Percentiles rank a stretch among this genome's conserved stretches.
phyloP scores from a whole-genome alignment of 1,140 invertebrate genomes.

The Asobara japonica region DNA sequence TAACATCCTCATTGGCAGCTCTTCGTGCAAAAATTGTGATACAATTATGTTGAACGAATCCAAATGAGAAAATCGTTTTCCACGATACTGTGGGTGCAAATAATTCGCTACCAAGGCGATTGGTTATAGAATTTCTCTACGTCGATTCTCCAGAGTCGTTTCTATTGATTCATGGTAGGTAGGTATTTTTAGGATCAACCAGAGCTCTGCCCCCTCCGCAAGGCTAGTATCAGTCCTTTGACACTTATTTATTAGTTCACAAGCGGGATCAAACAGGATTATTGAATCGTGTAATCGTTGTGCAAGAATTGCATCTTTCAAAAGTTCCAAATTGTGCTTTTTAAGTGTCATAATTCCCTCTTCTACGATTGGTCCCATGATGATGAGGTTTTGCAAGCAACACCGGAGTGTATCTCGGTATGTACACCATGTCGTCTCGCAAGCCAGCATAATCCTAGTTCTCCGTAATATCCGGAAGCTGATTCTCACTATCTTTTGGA shows the following conservation, averaged over 20 bases:
- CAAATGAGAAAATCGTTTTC: background rate
- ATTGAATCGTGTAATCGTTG: background rate
- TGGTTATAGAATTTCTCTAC: conserved; percentile 2
- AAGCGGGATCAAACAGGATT: conserved; percentile 16
- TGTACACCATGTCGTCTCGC: no score
- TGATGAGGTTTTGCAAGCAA: conserved; percentile 17
- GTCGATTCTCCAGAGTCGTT: background rate
- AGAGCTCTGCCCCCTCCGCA: conserved; percentile 20
- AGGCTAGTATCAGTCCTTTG: conserved; percentile 6
- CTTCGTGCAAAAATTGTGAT: background rate
- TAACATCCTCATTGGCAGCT: background rate
- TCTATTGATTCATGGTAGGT: background rate
- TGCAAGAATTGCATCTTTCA: conserved; percentile 3
- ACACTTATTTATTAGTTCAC: conserved; percentile 21
- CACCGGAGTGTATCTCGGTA: no score
- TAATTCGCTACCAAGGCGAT: conserved; percentile 23
- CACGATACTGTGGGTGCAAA: conserved; percentile 17
- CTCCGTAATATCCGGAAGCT: no score
- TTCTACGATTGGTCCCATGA: conserved; percentile 7
- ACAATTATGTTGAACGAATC: background rate
- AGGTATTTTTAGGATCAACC: conserved; percentile 2
- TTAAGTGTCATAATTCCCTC: background rate
- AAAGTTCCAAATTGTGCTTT: background rate
- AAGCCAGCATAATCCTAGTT: no score
- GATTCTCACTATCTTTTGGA: no score